phyloP scores from a whole-genome alignment of 2,113 vertebrate genomes.

The Nipponia nippon region DNA sequence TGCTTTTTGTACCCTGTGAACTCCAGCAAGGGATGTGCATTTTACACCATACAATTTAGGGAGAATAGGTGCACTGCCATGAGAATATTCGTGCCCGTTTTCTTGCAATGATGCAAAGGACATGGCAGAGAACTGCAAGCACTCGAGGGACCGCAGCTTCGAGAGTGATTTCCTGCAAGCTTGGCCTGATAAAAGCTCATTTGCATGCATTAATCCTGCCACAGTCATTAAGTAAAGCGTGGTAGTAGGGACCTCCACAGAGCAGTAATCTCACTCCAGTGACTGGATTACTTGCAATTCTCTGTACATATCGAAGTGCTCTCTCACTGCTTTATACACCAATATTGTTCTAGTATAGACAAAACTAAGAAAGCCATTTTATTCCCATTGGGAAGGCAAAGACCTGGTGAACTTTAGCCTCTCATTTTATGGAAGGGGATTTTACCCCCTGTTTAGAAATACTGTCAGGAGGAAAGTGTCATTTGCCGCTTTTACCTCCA shows the following conservation, averaged over 20 bases:
- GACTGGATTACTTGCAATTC: background rate
- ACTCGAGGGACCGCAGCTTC: background rate
- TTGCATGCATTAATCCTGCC: background rate
- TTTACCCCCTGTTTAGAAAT: background rate
- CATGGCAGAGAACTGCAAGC: background rate
- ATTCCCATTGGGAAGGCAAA: background rate
- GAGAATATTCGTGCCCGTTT: accelerated
- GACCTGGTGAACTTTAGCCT: background rate
- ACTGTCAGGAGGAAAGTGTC: background rate
- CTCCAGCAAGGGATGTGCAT: background rate
- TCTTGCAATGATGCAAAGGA: background rate
- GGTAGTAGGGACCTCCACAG: background rate
- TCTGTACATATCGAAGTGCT: background rate
- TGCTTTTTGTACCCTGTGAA: background rate
- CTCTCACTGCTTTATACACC: background rate
- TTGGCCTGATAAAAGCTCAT: background rate
- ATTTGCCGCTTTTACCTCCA: background rate
- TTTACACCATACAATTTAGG: background rate
- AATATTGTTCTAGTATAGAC: background rate
- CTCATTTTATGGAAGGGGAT: background rate
- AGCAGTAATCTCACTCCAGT: background rate
- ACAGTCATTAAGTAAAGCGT: background rate
- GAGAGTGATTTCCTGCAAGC: background rate
- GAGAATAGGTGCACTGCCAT: background rate
- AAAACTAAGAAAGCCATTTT: background rate